Conservation (phyloP, 2,113 vertebrate species). For the Galbula dea region DNA sequence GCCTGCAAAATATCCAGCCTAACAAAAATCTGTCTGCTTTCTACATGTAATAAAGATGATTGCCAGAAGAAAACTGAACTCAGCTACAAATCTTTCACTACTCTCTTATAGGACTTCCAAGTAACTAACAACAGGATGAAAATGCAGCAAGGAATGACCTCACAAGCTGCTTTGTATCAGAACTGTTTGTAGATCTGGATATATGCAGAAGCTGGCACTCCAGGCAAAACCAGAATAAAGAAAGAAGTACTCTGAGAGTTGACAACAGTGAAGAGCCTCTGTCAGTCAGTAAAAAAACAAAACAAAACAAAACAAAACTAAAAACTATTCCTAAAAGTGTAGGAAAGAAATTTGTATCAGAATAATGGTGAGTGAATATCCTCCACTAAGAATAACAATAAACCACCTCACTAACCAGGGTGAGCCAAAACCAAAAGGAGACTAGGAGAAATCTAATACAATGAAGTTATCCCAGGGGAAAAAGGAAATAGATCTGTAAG, state of each 20-base stretch:
- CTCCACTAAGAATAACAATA: background rate
- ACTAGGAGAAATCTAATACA: background rate
- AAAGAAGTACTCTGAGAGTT: background rate
- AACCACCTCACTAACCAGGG: background rate
- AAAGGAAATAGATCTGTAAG: background rate
- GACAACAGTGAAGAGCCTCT: background rate
- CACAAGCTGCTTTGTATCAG: background rate
- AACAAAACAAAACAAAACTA: no score
- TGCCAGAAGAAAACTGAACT: background rate
- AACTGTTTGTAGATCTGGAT: background rate
- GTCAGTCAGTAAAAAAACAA: background rate
- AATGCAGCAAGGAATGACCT: background rate
- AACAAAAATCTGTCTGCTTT: background rate
- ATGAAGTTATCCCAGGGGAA: accelerated
- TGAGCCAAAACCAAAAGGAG: background rate
- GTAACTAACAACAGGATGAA: background rate
- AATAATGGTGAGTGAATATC: background rate
- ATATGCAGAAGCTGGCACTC: background rate
- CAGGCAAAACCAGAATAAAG: background rate
- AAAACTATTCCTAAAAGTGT: background rate
- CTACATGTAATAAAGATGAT: background rate
- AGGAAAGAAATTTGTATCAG: background rate
- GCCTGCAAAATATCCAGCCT: background rate
- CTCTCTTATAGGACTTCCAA: background rate
- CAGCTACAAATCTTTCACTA: background rate